Conservation (phyloP, 1,140 invertebrate species). For the Zaprionus vittiger region DNA sequence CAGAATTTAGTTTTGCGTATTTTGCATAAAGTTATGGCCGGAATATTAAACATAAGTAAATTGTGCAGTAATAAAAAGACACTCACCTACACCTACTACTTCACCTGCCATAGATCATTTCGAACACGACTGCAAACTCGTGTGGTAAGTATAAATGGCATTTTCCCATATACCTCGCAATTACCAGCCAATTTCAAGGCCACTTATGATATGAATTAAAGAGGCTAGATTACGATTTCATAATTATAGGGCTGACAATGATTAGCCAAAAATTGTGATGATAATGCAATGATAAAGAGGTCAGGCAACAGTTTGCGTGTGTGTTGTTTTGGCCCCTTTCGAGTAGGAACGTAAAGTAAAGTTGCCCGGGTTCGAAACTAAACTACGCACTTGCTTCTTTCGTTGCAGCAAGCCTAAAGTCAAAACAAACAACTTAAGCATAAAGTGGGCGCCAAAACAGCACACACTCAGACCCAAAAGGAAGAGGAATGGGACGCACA, state of each 20-base stretch:
- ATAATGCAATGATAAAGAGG: slow-evolving; percentile 34
- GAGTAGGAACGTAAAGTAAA: not conserved
- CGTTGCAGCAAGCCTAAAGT: slow-evolving; percentile 73
- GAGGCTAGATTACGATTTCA: slow-evolving; percentile 67
- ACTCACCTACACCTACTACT: slow-evolving; percentile 39
- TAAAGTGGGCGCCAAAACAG: slow-evolving; percentile 63
- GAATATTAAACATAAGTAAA: slow-evolving; percentile 67
- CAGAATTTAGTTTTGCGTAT: slow-evolving; percentile 54
- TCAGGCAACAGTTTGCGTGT: slow-evolving; percentile 68
- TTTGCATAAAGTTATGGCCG: slow-evolving; percentile 70
- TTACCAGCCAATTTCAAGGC: slow-evolving; percentile 53
- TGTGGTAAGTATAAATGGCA: slow-evolving; percentile 59
- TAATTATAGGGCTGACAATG: slow-evolving; percentile 50
- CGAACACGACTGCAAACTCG: slow-evolving; percentile 42
- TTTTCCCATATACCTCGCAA: not conserved
- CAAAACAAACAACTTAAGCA: slow-evolving; percentile 19
- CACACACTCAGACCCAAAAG: slow-evolving; percentile 58
- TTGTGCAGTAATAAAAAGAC: slow-evolving; percentile 67
- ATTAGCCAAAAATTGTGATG: slow-evolving; percentile 39
- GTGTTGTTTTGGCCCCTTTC: slow-evolving; percentile 75
- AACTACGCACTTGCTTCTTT: slow-evolving; percentile 70
- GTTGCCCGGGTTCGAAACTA: slow-evolving; percentile 13
- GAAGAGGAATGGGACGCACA: slow-evolving; percentile 73
- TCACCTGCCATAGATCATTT: slow-evolving; percentile 41
- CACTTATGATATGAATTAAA: slow-evolving; percentile 39